These are phyloP conservation scores for Orbicella faveolata DNA, from an alignment of 64 coral and sea anemone species.

Conservation along the genomic window DNA sequence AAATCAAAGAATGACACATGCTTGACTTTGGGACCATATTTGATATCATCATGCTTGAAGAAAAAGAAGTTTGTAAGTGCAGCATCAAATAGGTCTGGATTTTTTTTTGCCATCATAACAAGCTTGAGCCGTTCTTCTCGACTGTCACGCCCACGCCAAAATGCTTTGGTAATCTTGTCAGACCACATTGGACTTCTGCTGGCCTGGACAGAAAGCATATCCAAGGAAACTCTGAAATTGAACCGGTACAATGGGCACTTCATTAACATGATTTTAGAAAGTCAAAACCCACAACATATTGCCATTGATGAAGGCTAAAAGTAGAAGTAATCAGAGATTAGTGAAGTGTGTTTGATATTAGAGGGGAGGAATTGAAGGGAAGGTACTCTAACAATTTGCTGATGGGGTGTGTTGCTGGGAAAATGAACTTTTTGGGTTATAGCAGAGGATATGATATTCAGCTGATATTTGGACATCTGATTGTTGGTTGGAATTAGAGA, in stretches of 20 bases:
- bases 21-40: constrained; percentile 92
- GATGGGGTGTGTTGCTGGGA: no score
- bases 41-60: constrained; percentile 91
- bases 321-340: no score
- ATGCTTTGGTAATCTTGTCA: constrained; percentile 87
- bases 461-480: no score
- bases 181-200: constrained; percentile 90
- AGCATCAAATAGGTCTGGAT: constrained; percentile 88
- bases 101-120: constrained; percentile 88
- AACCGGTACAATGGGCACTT: background rate
- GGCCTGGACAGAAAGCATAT: constrained; percentile 93
- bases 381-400: no score
- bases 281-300: background rate
- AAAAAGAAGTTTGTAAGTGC: constrained; percentile 99
- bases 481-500: no score
- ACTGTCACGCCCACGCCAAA: constrained; percentile 95
- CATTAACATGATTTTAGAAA: background rate
- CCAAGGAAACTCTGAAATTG: constrained; percentile 76
- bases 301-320: background rate
- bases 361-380: no score
- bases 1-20: constrained; percentile 99
- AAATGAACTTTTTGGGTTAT: no score
- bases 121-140: constrained; percentile 91
- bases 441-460: no score
- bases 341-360: no score